A percentile compares a stretch with the other conserved stretches of the same genome.
Evolutionary conservation across 2,888 invertebrate species (phyloP).

Genomic region (Trilocha varians): DNA sequence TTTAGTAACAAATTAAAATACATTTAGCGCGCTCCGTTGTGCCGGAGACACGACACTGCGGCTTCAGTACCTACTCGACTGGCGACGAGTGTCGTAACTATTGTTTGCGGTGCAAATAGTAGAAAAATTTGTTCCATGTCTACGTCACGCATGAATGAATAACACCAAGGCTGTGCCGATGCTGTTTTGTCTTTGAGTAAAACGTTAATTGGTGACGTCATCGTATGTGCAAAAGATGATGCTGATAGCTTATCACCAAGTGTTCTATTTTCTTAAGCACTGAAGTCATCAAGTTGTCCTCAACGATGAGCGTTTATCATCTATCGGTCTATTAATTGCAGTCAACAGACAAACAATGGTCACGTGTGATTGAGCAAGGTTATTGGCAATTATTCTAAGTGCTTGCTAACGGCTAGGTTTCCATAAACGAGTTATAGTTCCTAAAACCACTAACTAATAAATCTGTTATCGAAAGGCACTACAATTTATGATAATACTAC

Average conservation of each 20-base stretch:
- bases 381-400: not conserved
- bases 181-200: slow-evolving; percentile 40
- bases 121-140: slow-evolving; percentile 58
- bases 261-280: not conserved
- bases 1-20: slow-evolving; percentile 32
- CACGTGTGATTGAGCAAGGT: not conserved
- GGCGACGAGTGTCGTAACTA: slow-evolving; percentile 37
- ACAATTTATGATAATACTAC: too few relatives aligned
- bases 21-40: slow-evolving; percentile 32
- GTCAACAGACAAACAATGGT: not conserved
- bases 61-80: slow-evolving; percentile 39
- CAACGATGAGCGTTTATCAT: not conserved
- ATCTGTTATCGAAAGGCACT: too few relatives aligned
- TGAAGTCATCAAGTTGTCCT: too few relatives aligned
- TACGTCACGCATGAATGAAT: slow-evolving; percentile 59
- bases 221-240: slow-evolving; percentile 16
- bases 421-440: too few relatives aligned
- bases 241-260: slow-evolving; percentile 8
- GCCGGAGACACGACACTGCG: slow-evolving; percentile 36
- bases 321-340: slow-evolving; percentile 2
- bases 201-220: slow-evolving; percentile 28
- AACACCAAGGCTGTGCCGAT: slow-evolving; percentile 53
- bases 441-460: too few relatives aligned
- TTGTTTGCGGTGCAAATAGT: slow-evolving; percentile 57
- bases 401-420: too few relatives aligned